phyloP scores from a whole-genome alignment of 2,888 invertebrate genomes.

The Sminthurinus aureus region DNA sequence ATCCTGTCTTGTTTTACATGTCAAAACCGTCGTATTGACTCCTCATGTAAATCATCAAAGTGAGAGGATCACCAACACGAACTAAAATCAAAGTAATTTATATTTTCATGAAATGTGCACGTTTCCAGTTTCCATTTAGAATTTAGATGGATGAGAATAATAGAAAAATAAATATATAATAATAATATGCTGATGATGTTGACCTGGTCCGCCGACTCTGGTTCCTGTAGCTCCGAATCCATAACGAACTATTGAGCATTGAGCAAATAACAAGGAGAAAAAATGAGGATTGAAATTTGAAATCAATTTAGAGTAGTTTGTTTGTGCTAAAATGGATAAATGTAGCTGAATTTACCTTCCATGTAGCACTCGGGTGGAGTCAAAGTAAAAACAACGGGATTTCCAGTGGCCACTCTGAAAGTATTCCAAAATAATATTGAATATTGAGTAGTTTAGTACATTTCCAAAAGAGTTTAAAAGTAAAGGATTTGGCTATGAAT shows the following conservation, averaged over 20 bases:
- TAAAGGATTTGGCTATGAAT: not conserved
- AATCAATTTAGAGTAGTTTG: too few relatives aligned
- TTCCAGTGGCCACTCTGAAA: constrained; percentile 88
- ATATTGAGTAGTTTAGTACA: not conserved
- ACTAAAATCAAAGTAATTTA: constrained; percentile 66
- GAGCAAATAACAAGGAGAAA: too few relatives aligned
- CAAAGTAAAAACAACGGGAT: constrained; percentile 90
- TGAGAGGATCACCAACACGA: constrained; percentile 89
- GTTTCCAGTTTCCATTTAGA: too few relatives aligned
- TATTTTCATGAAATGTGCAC: too few relatives aligned
- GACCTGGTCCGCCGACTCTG: constrained; percentile 78
- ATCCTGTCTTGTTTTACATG: constrained; percentile 64
- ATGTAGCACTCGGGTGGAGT: constrained; percentile 95
- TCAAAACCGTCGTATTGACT: constrained; percentile 95
- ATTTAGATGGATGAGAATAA: too few relatives aligned
- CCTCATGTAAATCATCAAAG: constrained; percentile 91
- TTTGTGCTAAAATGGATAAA: too few relatives aligned
- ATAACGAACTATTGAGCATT: constrained; percentile 75
- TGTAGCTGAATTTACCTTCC: constrained; percentile 73
- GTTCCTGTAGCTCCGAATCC: constrained; percentile 89
- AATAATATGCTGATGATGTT: too few relatives aligned
- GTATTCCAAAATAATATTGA: too few relatives aligned
- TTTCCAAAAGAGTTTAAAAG: not conserved
- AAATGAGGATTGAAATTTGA: too few relatives aligned
- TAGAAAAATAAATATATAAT: too few relatives aligned